Conservation (phyloP, 2,113 vertebrate species). For the Gnathonemus longibarbis region DNA sequence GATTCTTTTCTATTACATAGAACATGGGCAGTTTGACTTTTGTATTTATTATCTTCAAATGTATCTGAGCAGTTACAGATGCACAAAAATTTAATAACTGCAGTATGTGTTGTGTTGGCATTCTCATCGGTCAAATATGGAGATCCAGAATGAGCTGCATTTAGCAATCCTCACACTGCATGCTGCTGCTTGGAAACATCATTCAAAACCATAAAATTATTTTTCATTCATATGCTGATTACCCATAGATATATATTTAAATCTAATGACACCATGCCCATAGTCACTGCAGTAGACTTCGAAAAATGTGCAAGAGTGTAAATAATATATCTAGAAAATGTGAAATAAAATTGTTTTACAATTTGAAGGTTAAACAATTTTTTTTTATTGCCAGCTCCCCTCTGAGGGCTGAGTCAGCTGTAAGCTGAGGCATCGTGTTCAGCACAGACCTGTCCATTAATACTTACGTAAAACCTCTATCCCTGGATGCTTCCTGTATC, state of each 20-base stretch:
- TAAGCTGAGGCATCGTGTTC: background rate
- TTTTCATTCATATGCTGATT: background rate
- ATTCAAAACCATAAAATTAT: background rate
- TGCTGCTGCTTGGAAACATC: background rate
- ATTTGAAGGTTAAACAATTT: background rate
- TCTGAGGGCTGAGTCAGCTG: background rate
- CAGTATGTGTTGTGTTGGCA: background rate
- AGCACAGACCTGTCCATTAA: background rate
- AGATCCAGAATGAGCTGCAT: background rate
- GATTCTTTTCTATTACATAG: background rate
- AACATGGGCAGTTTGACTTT: background rate
- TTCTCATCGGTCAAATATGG: background rate
- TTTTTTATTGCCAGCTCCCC: background rate
- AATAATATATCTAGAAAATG: background rate
- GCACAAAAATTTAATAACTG: background rate
- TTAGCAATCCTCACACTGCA: background rate
- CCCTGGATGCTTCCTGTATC: background rate
- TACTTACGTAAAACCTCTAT: background rate
- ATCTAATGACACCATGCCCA: background rate
- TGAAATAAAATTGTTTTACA: background rate
- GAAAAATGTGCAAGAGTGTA: background rate
- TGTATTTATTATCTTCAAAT: background rate
- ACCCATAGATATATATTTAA: background rate
- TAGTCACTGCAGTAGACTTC: background rate
- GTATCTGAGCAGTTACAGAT: background rate